Percentiles rank a stretch among this genome's conserved stretches.
Evolutionary conservation across 1,140 invertebrate species (phyloP).

Genomic region (Battus philenor): DNA sequence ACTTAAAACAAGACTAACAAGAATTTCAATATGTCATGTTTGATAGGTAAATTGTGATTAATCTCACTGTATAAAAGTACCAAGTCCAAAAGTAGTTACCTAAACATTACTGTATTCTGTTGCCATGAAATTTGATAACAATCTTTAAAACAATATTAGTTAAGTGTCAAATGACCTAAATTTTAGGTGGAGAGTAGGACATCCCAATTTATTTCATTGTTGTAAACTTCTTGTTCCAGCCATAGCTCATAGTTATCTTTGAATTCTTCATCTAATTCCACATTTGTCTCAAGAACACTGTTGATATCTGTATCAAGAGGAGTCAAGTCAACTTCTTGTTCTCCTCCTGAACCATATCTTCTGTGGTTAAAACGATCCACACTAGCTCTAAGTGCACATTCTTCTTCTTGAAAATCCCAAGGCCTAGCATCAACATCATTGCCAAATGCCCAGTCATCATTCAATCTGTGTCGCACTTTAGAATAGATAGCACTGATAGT

Average conservation of each 20-base stretch:
- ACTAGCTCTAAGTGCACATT: constrained; percentile 93
- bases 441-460: constrained; percentile 99
- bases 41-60: constrained; percentile 11
- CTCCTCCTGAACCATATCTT: constrained; percentile 81
- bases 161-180: neutral
- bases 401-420: constrained; percentile 99
- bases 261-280: constrained; percentile 96
- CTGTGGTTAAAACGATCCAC: constrained; percentile 97
- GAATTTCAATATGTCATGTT: constrained; percentile 13
- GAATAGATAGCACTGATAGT: constrained; percentile 99
- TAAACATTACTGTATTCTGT: constrained; percentile 5
- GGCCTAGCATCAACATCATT: constrained; percentile 98
- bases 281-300: constrained; percentile 86
- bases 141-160: neutral
- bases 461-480: constrained; percentile 95
- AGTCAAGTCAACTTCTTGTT: constrained; percentile 81
- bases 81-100: constrained; percentile 9
- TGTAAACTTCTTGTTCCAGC: constrained; percentile 97
- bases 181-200: constrained; percentile 53
- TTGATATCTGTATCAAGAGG: constrained; percentile 91
- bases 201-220: constrained; percentile 88
- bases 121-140: neutral
- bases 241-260: constrained; percentile 97
- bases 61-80: constrained; percentile 17
- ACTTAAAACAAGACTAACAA: constrained; percentile 12